These are phyloP conservation scores for Caenorhabditis doughertyi DNA, from an alignment of 2,888 invertebrate genomes.

Conservation along the genomic window DNA sequence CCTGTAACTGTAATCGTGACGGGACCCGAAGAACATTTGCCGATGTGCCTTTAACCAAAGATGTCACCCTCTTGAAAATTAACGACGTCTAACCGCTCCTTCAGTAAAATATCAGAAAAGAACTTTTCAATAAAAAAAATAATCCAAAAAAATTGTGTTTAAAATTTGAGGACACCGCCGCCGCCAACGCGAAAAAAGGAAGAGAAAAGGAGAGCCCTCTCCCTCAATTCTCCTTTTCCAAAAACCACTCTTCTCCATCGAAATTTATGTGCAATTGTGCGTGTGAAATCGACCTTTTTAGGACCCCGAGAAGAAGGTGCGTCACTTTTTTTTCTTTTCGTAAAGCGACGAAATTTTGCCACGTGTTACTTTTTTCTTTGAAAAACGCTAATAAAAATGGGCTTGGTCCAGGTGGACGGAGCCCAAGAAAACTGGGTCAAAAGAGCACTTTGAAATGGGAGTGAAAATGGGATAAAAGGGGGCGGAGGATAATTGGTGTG, in stretches of 20 bases:
- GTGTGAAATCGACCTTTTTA: conserved; percentile 58
- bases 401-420: neutral
- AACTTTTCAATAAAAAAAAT: too few relatives aligned
- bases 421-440: neutral
- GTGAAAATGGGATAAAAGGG: neutral
- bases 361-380: neutral
- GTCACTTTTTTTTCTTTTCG: neutral
- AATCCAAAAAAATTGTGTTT: too few relatives aligned
- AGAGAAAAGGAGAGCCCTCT: neutral
- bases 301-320: neutral
- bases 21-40: too few relatives aligned
- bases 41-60: too few relatives aligned
- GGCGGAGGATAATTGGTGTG: conserved; percentile 7
- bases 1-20: too few relatives aligned
- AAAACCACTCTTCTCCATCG: neutral
- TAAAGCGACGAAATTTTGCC: neutral
- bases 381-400: neutral
- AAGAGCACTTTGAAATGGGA: neutral
- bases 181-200: conserved; percentile 13
- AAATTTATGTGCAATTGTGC: conserved; percentile 59
- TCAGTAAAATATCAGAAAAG: too few relatives aligned
- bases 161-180: too few relatives aligned
- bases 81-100: too few relatives aligned
- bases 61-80: too few relatives aligned
- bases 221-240: neutral